Evolutionary conservation across 2,113 vertebrate genomes (phyloP), one percentile per base, ranked within the genome.

Genomic region (Brachyistius frenatus): DNA sequence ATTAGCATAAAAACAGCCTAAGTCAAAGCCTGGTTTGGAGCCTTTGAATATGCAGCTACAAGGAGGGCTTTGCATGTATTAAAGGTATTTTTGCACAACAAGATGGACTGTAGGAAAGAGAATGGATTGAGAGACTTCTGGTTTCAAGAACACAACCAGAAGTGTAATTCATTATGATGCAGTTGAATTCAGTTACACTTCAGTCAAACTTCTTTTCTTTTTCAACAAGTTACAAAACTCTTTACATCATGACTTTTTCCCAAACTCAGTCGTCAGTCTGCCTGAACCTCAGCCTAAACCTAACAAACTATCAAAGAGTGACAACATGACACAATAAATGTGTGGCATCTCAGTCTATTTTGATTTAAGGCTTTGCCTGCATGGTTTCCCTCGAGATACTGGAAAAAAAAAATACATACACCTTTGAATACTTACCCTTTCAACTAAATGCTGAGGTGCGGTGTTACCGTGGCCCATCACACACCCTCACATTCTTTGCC

Each of bases 391-490:
- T 11, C 4, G 46, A 71, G 60, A 44, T 65, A 54, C 37, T 57
- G 2, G 6, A 52, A 36, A 0, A 16, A 56, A 47, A 49, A 50
- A 32, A 77, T 32, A 37, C 14, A 57, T 23, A 47, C 3, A 54
- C 52, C 1, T 63, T 69, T 77, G 37, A 66, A 73, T 56, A 33
- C 41, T 39, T 56, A 67, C 1, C 3, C 74, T 87, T 81, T 70
- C 50, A 70, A 81, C 54, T 58, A 53, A 80, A 84, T 64, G 39
- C 39, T 37, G 79, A 0, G 13, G 46, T 75, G 33, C 37, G 53
- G 35, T 86, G 30, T 84, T 76, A 86, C 16, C 10, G 11, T 52
- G 44, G 60, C 15, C 61, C 55, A 62, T 81, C 84, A 76, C 62
- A 8, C 53, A 76, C 32, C 52, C 30, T 64, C 4, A 5, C 35